Conservation (phyloP, 2,888 invertebrate species). For the Caenorhabditis panamensis region DNA sequence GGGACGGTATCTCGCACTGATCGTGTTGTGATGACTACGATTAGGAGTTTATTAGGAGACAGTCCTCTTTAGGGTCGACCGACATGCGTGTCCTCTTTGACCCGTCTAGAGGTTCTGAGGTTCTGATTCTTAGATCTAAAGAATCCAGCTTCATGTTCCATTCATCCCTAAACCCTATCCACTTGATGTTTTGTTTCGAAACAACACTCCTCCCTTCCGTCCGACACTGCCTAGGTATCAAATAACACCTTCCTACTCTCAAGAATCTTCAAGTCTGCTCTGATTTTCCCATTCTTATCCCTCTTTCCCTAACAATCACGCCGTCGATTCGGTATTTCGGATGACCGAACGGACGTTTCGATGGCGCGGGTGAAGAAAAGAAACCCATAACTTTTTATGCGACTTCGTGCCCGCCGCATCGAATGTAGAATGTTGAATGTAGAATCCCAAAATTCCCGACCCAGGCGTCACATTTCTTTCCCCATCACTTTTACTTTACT, state of each 20-base stretch:
- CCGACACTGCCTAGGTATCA: slow-evolving; percentile 28
- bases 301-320: not conserved
- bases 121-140: not conserved
- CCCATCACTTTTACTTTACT: not conserved
- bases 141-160: not conserved
- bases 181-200: slow-evolving; percentile 49
- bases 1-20: slow-evolving; percentile 13
- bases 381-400: slow-evolving; percentile 60
- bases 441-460: slow-evolving; percentile 14
- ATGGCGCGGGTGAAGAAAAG: slow-evolving; percentile 28
- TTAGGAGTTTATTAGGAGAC: slow-evolving; percentile 46
- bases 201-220: slow-evolving; percentile 16
- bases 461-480: slow-evolving; percentile 5
- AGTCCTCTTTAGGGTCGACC: slow-evolving; percentile 21
- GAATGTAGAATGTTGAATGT: slow-evolving; percentile 7
- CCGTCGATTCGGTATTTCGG: not conserved
- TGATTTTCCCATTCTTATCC: not conserved
- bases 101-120: too few species aligned
- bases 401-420: slow-evolving; percentile 40
- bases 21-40: slow-evolving; percentile 30
- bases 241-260: slow-evolving; percentile 15
- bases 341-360: slow-evolving; percentile 4
- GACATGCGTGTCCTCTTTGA: not conserved
- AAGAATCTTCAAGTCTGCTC: not conserved
- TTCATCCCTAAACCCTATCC: slow-evolving; percentile 4